Percentiles rank a stretch among this genome's conserved stretches.
These are phyloP conservation scores for Meta bourneti DNA, from an alignment of 2,888 invertebrate species.

Conservation along the genomic window DNA sequence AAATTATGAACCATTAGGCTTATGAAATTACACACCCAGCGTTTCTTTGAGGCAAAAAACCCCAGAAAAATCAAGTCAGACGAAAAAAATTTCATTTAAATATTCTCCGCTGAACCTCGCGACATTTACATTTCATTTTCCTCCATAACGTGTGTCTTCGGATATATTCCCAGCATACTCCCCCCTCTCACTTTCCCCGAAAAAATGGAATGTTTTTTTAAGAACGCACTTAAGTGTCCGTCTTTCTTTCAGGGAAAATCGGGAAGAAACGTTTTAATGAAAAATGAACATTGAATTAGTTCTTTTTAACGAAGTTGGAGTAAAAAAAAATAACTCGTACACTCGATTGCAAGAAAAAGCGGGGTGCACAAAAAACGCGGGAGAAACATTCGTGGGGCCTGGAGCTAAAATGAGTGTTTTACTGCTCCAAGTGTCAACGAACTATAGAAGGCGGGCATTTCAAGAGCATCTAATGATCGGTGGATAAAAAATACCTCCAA, in stretches of 20 bases:
- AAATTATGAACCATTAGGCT: conserved; percentile 55
- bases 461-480: conserved; percentile 49
- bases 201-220: conserved; percentile 41
- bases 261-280: conserved; percentile 48
- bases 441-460: conserved; percentile 34
- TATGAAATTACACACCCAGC: conserved; percentile 52
- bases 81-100: conserved; percentile 60
- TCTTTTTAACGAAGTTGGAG: conserved; percentile 50
- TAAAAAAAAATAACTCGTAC: conserved; percentile 18
- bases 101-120: conserved; percentile 4
- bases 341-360: conserved; percentile 29
- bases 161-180: conserved; percentile 18
- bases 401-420: conserved; percentile 54
- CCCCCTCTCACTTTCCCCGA: not conserved
- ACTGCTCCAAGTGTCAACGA: conserved; percentile 45
- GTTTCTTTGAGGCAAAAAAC: not conserved
- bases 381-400: conserved; percentile 34
- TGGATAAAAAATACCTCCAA: conserved; percentile 23
- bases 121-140: conserved; percentile 60
- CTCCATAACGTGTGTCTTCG: conserved; percentile 8
- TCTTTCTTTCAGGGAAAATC: conserved; percentile 12
- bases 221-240: conserved; percentile 34
- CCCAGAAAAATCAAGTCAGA: conserved; percentile 1
- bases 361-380: conserved; percentile 2
- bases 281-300: conserved; percentile 71